phyloP scores from a whole-genome alignment of 2,888 invertebrate species.

The Tiphia femorata region DNA sequence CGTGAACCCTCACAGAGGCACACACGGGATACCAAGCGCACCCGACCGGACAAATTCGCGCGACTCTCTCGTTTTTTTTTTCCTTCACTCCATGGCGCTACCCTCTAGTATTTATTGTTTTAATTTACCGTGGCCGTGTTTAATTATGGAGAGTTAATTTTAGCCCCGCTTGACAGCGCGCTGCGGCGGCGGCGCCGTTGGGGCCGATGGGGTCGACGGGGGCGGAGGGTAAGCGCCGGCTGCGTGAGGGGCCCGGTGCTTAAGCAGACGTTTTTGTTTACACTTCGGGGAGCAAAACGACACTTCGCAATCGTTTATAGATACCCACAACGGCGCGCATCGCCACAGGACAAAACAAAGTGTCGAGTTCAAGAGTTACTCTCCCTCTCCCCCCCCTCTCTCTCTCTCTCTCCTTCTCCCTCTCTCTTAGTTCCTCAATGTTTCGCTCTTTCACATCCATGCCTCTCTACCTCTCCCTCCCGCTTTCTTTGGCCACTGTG shows the following conservation, averaged over 20 bases:
- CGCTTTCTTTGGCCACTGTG: too few relatives aligned
- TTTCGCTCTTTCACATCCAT: too few relatives aligned
- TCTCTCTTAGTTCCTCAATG: too few relatives aligned
- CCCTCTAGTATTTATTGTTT: slow-evolving; percentile 63
- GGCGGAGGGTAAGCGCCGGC: neutral
- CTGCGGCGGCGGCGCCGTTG: too few relatives aligned
- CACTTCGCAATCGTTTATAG: slow-evolving; percentile 7
- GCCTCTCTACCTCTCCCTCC: too few relatives aligned
- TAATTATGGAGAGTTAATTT: slow-evolving; percentile 67
- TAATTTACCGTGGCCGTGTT: slow-evolving; percentile 63
- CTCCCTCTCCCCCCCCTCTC: too few relatives aligned
- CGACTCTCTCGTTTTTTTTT: slow-evolving; percentile 17
- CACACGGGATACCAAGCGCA: neutral
- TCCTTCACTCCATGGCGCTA: slow-evolving; percentile 9
- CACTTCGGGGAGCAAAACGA: slow-evolving; percentile 14
- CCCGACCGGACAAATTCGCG: slow-evolving; percentile 28
- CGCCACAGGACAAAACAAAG: too few relatives aligned
- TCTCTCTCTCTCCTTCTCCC: too few relatives aligned
- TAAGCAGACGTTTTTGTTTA: slow-evolving; percentile 30
- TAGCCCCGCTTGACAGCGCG: slow-evolving; percentile 23
- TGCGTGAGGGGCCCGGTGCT: slow-evolving; percentile 13
- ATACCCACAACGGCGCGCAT: too few relatives aligned
- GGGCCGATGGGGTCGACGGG: too few relatives aligned
- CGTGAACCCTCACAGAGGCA: neutral
- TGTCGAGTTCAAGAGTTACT: too few relatives aligned